These are phyloP conservation scores for Gyrodactylus bullatarudis DNA, from an alignment of 1,140 invertebrate species.

Conservation along the genomic window DNA sequence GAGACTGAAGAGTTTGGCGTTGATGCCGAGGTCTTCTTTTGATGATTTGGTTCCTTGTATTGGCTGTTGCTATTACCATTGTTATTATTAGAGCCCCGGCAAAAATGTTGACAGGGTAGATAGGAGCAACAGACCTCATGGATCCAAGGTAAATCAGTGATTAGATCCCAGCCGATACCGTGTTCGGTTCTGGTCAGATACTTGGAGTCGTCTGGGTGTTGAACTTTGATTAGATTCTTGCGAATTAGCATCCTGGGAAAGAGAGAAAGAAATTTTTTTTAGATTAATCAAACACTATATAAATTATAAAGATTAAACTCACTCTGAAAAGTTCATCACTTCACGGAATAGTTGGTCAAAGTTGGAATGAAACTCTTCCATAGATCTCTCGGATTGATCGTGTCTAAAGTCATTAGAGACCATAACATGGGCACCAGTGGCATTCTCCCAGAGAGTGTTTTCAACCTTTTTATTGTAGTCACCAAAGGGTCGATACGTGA, in stretches of 20 bases:
- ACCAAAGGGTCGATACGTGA: conserved; percentile 4
- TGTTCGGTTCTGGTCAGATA: background rate
- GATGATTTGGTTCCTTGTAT: background rate
- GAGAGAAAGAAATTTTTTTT: background rate
- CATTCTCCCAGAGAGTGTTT: background rate
- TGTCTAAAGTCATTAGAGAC: conserved; percentile 1
- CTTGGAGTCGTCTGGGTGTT: background rate
- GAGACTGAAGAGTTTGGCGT: background rate
- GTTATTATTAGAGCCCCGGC: background rate
- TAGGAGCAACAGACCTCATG: conserved; percentile 1
- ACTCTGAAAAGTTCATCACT: background rate
- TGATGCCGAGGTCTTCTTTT: background rate
- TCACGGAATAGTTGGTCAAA: conserved; percentile 3
- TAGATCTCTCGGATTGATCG: background rate
- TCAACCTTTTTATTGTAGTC: conserved; percentile 1
- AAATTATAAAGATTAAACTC: background rate
- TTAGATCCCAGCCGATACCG: conserved; percentile 2
- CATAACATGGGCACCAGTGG: background rate
- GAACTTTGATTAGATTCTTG: background rate
- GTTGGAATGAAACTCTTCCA: background rate
- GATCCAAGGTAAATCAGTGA: conserved; percentile 6
- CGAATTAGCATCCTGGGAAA: background rate
- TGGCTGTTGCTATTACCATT: background rate
- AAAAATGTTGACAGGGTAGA: background rate
- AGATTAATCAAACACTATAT: background rate